These are phyloP conservation scores for Collichthys lucidus DNA, from an alignment of 2,113 vertebrate species.

Conservation along the genomic window DNA sequence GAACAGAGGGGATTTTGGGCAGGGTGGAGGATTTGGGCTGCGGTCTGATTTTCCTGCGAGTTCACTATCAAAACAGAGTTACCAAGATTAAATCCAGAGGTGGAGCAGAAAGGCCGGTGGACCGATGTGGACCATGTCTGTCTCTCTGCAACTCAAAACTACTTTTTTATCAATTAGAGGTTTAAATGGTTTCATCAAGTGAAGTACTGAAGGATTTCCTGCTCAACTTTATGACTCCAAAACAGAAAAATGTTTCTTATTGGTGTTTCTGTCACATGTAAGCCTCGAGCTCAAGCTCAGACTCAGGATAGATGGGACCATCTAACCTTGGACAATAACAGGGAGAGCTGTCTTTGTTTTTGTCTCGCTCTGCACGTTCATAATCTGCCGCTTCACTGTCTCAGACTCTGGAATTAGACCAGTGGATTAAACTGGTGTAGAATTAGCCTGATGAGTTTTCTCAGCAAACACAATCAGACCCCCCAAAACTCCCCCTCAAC, in stretches of 20 bases:
- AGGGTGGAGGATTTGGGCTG: constrained; percentile 64
- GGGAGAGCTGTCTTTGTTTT: constrained; percentile 73
- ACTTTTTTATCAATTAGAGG: neutral
- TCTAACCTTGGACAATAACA: neutral
- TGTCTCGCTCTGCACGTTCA: constrained; percentile 28
- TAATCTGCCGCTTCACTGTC: constrained; percentile 72
- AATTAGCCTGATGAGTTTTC: constrained; percentile 76
- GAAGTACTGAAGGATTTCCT: neutral
- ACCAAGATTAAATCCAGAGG: constrained; percentile 11
- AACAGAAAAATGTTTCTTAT: neutral
- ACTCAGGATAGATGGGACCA: too few species aligned
- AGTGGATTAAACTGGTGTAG: constrained; percentile 74
- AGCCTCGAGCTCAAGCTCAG: neutral
- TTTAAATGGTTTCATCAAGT: neutral
- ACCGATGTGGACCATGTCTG: neutral
- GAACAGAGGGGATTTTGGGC: constrained; percentile 41
- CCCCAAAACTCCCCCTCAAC: constrained; percentile 47
- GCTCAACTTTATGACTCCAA: neutral
- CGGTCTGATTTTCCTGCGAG: constrained; percentile 38
- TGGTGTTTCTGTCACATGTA: neutral
- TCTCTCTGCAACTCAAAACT: neutral
- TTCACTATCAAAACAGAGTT: constrained; percentile 45
- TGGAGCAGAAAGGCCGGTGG: neutral
- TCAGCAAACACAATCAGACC: constrained; percentile 7
- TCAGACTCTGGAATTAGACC: constrained; percentile 74